phyloP scores from a whole-genome alignment of 1,140 invertebrate species.

The Hormaphis cornu region DNA sequence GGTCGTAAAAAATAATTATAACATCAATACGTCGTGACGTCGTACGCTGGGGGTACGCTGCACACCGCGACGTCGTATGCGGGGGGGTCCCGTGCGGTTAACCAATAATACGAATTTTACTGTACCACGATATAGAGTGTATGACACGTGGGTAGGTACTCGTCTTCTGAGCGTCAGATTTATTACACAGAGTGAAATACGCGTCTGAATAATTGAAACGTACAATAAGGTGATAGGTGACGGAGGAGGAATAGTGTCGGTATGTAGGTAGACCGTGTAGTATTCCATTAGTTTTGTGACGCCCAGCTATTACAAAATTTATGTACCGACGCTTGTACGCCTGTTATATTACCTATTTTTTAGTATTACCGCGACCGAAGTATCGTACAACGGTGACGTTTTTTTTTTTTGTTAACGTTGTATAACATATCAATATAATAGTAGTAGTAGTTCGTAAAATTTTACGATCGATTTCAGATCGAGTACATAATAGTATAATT shows the following conservation, averaged over 20 bases:
- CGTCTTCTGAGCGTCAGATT: not conserved
- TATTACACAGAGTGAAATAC: not conserved
- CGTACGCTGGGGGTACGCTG: too few species aligned
- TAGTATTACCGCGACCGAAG: not conserved
- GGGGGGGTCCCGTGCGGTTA: too few species aligned
- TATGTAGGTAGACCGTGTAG: too few species aligned
- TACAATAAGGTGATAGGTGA: not conserved
- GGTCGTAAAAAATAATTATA: too few species aligned
- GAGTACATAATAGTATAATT: too few species aligned
- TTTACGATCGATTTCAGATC: not conserved
- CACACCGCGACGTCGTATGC: too few species aligned
- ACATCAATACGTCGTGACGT: too few species aligned
- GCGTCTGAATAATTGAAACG: not conserved
- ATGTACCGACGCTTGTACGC: too few species aligned
- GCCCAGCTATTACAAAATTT: not conserved
- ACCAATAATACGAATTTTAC: too few species aligned
- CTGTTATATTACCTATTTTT: not conserved
- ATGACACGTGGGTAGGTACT: not conserved
- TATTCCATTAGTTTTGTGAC: not conserved
- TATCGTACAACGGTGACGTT: not conserved
- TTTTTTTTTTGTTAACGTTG: not conserved
- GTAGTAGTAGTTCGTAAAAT: not conserved
- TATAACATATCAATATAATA: not conserved
- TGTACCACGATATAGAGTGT: not conserved
- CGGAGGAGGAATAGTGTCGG: not conserved